A percentile compares a stretch with the other conserved stretches of the same genome.
phyloP scores from a whole-genome alignment of 2,113 vertebrate species.

The Oreochromis tanganicae region DNA sequence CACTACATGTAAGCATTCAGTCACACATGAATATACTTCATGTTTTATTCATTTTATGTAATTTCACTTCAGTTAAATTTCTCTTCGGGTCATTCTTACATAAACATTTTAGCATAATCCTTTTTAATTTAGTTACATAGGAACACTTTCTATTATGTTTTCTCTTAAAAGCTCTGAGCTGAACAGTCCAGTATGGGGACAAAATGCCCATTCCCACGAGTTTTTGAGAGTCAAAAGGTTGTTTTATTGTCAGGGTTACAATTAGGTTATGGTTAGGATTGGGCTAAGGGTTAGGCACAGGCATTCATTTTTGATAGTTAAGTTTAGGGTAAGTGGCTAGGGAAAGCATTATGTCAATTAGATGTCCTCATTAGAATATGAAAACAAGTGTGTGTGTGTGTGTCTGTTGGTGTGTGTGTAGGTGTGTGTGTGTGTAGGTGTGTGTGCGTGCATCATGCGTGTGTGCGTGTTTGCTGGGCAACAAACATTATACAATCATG shows the following conservation, averaged over 20 bases:
- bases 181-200: too few species aligned
- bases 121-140: too few species aligned
- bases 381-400: neutral
- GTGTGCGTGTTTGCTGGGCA: neutral
- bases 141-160: too few species aligned
- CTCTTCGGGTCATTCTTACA: too few species aligned
- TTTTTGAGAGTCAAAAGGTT: neutral
- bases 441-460: neutral
- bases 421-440: neutral
- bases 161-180: too few species aligned
- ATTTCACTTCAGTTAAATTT: too few species aligned
- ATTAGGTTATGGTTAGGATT: neutral
- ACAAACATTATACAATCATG: neutral
- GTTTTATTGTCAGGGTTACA: neutral
- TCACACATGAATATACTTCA: too few species aligned
- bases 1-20: too few species aligned
- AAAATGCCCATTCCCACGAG: too few species aligned
- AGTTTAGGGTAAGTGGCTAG: neutral
- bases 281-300: neutral
- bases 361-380: neutral
- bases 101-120: too few species aligned
- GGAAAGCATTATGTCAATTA: neutral
- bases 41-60: too few species aligned
- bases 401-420: accelerated
- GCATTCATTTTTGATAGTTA: neutral